Evolutionary conservation across 2,113 vertebrate genomes (phyloP), one percentile per base, ranked within the genome.

Genomic region (Pyrgilauda ruficollis): DNA sequence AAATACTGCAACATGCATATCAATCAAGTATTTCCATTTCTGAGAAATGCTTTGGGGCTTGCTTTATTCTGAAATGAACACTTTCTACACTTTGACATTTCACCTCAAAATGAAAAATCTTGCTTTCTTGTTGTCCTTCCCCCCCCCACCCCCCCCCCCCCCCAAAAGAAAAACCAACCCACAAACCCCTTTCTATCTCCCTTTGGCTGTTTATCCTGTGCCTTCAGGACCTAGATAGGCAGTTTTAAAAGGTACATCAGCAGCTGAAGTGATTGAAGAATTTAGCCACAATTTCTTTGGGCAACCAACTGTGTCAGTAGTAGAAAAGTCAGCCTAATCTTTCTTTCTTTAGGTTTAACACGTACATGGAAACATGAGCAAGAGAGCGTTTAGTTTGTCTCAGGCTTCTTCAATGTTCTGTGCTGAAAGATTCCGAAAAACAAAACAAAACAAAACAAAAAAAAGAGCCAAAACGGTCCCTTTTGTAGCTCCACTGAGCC

Each of bases 61-160:
- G 27, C 46, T 75, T 61, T 67, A n/a, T 73, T 78, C 39, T 62
- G 50, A 13, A 59, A 52, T 15, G 3, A 62, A 37, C 4, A 16
- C 0, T 0, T 9, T 70, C 87, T 78, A 43, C 30, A n/a, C 35
- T 67, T 87, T 82, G 49, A 76, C 39, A 44, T 85, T 91, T 67
- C 33, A 59, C 16, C 21, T 72, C 35, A 43, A 56, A 87, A 62
- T 44, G 14, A 64, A 72, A 93, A 69, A 41, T 23, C 9, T 84
- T 58, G 6, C 39, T 93, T 61, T 41, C 2, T 7, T 26, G 4
- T 12, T 53, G 14, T 10, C 19, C 9, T 9, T 3, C 4, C 6
- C 3, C 7, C 6, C 39, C 10, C 11, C 28, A 10, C 3, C 9
- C 31, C 53, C 19, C 28, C 11, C 3, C 3, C 3, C 26, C 13